Percentiles rank a stretch among this genome's conserved stretches.
These are phyloP conservation scores for Apamea sordens DNA, from an alignment of 2,888 invertebrate species.

Conservation along the genomic window DNA sequence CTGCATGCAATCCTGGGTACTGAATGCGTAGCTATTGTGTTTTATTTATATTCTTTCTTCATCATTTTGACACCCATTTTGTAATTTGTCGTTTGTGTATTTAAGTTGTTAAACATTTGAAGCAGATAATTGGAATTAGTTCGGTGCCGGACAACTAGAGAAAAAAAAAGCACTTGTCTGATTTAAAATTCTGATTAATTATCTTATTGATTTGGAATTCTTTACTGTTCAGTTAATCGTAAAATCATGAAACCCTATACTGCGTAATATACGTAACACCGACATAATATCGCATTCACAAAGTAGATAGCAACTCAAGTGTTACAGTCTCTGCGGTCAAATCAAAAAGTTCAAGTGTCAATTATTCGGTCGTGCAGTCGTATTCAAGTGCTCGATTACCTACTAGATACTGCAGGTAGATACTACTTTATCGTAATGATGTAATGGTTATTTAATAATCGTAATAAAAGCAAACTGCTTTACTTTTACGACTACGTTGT, in stretches of 20 bases:
- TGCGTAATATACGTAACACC: constrained; percentile 30
- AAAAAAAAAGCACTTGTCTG: background rate
- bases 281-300: constrained; percentile 44
- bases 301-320: constrained; percentile 36
- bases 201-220: background rate
- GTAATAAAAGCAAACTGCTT: constrained; percentile 17
- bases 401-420: constrained; percentile 36
- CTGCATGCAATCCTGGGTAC: constrained; percentile 51
- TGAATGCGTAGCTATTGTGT: constrained; percentile 47
- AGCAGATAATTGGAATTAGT: background rate
- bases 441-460: constrained; percentile 43
- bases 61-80: constrained; percentile 35
- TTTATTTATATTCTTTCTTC: constrained; percentile 56
- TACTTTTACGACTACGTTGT: background rate
- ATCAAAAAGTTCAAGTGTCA: constrained; percentile 71
- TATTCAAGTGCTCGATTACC: constrained; percentile 53
- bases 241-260: constrained; percentile 32
- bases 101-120: constrained; percentile 5
- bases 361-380: constrained; percentile 58
- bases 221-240: background rate
- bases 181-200: background rate
- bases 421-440: constrained; percentile 39
- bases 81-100: constrained; percentile 33
- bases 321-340: constrained; percentile 59
- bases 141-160: no score